phyloP scores from a whole-genome alignment of 2,797 vertebrate species.

The Monodelphis domestica region DNA sequence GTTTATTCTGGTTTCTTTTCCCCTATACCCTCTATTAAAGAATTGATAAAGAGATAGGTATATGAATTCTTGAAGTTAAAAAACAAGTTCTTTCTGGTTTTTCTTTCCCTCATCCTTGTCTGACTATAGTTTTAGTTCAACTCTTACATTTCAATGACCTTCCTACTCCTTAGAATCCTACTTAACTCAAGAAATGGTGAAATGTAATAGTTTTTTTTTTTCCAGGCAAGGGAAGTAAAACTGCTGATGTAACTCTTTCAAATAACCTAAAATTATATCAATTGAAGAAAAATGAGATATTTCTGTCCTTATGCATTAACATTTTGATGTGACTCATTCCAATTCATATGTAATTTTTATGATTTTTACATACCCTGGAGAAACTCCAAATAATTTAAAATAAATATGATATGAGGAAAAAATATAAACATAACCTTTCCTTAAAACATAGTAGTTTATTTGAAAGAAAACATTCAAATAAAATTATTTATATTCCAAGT shows the following conservation, averaged over 20 bases:
- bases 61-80: background rate
- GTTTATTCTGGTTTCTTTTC: background rate
- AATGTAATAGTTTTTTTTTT: background rate
- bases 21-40: background rate
- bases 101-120: conserved; percentile 23
- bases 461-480: background rate
- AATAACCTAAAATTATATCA: conserved; percentile 61
- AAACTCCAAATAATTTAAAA: background rate
- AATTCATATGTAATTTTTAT: background rate
- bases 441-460: background rate
- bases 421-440: background rate
- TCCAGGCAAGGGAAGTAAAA: conserved; percentile 72
- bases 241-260: conserved; percentile 63
- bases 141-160: conserved; percentile 46
- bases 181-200: background rate
- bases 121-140: conserved; percentile 29
- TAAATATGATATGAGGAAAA: background rate
- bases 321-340: conserved; percentile 22
- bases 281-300: conserved; percentile 43
- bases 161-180: conserved; percentile 44
- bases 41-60: conserved; percentile 45
- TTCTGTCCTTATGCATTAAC: background rate
- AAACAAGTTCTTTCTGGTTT: background rate
- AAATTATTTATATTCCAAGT: background rate
- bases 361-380: background rate